Base-by-base conservation (phyloP, 2,797 vertebrate genomes). In the Acipenser ruthenus region DNA sequence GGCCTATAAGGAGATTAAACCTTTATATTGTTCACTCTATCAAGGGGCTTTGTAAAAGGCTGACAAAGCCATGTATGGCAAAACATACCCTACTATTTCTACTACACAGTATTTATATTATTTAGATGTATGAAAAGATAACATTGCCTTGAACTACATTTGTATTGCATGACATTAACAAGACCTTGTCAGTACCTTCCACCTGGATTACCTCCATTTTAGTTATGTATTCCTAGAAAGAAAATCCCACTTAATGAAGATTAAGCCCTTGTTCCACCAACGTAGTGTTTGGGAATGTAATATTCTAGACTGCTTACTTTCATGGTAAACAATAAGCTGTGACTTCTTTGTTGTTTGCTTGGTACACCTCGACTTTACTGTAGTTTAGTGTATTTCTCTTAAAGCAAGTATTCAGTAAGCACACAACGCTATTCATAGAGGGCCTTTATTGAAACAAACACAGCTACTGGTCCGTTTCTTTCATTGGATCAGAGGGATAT, bases 401-500 rank as follows among this genome's bases (percentile, higher is more conserved):
- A 81, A 60, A 71, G 77, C 75, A 80, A 82, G 78, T 76, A 83
- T 84, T 72, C 79, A 73, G 75, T 71, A 76, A 37, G 70, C 74
- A 75, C 67, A 68, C 60, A 68, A 78, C 76, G 81, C 75, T 70
- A 75, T 81, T 80, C 68, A 73, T 69, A 58, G 68, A 60, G 51
- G 47, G 23, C 66, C 51, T 52, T 23, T 23, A 55, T 68, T 74
- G 65, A 49, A 70, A 18, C 7, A 68, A 64, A 53, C 69, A 68
- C 75, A 80, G 79, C 75, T 68, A 13, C 58, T 58, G 78, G 81
- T 77, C 84, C 82, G 72, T 10, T 65, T 72, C 68, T 49, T 72
- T 80, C 67, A 51, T 50, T 77, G 70, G 71, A 73, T 74, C 71
- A 69, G 58, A 47, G 70, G 67, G 56, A 73, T 71, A 78, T 81